Evolutionary conservation across 2,113 vertebrate genomes (phyloP).

Genomic region (Tursiops truncatus): DNA sequence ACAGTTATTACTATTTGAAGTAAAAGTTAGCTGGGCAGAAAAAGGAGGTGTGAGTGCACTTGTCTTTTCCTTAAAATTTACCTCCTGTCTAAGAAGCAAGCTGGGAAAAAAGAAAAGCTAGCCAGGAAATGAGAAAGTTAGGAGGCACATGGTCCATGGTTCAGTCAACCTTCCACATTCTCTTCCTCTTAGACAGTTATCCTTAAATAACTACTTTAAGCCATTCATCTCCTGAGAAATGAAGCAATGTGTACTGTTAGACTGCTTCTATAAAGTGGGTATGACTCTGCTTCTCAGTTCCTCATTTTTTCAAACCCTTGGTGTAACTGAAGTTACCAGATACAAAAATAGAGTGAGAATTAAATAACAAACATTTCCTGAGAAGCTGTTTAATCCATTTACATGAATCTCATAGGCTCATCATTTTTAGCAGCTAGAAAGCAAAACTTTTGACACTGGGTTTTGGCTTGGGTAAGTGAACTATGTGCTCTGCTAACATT

Average conservation of each 20-base stretch:
- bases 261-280: neutral
- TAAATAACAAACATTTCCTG: slow-evolving; percentile 35
- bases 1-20: neutral
- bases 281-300: slow-evolving; percentile 60
- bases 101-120: neutral
- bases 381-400: neutral
- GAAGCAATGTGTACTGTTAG: neutral
- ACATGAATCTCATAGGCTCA: neutral
- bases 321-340: slow-evolving; percentile 41
- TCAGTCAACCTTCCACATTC: neutral
- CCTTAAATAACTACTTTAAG: neutral
- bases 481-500: neutral
- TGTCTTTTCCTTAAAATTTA: slow-evolving; percentile 18
- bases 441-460: neutral
- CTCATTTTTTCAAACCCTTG: slow-evolving; percentile 63
- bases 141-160: neutral
- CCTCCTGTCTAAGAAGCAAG: neutral
- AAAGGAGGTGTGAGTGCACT: neutral
- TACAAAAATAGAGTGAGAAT: neutral
- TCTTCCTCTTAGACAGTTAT: neutral
- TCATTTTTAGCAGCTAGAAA: slow-evolving; percentile 29
- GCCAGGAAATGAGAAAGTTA: neutral
- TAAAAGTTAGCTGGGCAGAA: neutral
- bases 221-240: neutral
- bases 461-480: slow-evolving; percentile 11